Conservation (phyloP, 2,113 vertebrate species). For the Zapus hudsonius region DNA sequence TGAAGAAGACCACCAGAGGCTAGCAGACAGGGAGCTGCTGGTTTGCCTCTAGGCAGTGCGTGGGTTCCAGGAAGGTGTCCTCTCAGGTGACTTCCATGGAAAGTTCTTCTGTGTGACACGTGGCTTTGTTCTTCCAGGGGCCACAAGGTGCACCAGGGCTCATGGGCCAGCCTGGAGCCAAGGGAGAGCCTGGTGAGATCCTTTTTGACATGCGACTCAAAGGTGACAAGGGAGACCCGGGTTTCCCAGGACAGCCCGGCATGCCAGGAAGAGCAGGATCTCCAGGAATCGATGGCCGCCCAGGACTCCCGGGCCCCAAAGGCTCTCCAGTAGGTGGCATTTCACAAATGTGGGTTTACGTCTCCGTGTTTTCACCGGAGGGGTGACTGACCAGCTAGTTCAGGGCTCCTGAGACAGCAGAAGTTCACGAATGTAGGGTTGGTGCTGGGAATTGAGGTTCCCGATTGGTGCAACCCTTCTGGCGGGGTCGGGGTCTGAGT, state of each 20-base stretch:
- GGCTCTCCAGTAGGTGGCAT: conserved; percentile 90
- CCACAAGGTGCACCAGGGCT: conserved; percentile 88
- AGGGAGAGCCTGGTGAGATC: conserved; percentile 95
- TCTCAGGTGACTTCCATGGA: rapidly evolving
- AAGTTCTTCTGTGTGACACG: not conserved
- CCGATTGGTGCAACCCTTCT: not conserved
- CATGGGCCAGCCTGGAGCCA: conserved; percentile 90
- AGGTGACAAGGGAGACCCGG: conserved; percentile 93
- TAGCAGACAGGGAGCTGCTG: not conserved
- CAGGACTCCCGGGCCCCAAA: conserved; percentile 91
- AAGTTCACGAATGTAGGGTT: not conserved
- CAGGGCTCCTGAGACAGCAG: not conserved
- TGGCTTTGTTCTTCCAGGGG: conserved; percentile 86
- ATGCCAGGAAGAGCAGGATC: conserved; percentile 89
- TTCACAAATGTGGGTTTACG: rapidly evolving
- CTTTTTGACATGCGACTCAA: conserved; percentile 89
- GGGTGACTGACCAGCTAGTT: no score
- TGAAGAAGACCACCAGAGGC: not conserved
- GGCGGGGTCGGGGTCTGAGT: not conserved
- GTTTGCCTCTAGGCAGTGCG: not conserved
- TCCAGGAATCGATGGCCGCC: conserved; percentile 91
- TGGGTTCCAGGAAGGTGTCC: not conserved
- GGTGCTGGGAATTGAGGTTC: not conserved
- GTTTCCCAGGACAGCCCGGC: conserved; percentile 88
- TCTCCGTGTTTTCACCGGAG: not conserved